Evolutionary conservation across 92 coral and sea anemone species (phyloP).

Genomic region (Heliopora coerulea): DNA sequence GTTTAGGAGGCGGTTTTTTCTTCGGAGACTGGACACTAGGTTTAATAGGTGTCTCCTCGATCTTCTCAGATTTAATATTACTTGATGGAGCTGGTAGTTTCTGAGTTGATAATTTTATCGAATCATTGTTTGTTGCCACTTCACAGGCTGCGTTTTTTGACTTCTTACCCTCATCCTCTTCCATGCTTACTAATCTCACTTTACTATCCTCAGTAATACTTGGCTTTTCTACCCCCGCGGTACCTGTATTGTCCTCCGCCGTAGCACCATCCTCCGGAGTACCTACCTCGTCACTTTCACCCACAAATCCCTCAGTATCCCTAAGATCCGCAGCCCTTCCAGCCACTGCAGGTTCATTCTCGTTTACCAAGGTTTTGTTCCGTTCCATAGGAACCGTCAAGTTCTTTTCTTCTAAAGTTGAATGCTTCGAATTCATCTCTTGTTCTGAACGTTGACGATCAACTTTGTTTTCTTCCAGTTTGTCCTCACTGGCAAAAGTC

Average conservation of each 20-base stretch:
- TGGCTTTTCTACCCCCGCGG: not conserved
- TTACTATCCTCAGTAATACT: not conserved
- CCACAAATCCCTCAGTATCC: no score
- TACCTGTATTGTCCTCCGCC: no score
- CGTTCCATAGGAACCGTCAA: no score
- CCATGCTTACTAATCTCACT: not conserved
- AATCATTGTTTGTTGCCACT: not conserved
- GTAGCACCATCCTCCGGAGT: no score
- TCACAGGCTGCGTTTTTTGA: not conserved
- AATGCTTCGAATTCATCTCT: no score
- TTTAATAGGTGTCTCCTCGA: not conserved
- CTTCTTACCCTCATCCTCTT: not conserved
- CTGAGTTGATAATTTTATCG: not conserved
- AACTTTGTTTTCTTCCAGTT: slow-evolving; percentile 2
- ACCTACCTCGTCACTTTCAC: no score
- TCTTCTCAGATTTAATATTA: not conserved
- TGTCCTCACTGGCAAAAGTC: not conserved
- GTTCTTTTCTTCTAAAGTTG: no score
- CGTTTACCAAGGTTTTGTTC: not conserved
- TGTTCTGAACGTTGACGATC: not conserved
- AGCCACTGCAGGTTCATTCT: not conserved
- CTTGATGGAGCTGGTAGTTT: not conserved
- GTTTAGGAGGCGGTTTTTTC: slow-evolving; percentile 28
- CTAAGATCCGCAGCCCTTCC: not conserved
- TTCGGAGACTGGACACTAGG: not conserved